Percentiles rank a stretch among this genome's conserved stretches.
Conservation (phyloP, 2,797 vertebrate genomes). For the Anguilla obscura region DNA sequence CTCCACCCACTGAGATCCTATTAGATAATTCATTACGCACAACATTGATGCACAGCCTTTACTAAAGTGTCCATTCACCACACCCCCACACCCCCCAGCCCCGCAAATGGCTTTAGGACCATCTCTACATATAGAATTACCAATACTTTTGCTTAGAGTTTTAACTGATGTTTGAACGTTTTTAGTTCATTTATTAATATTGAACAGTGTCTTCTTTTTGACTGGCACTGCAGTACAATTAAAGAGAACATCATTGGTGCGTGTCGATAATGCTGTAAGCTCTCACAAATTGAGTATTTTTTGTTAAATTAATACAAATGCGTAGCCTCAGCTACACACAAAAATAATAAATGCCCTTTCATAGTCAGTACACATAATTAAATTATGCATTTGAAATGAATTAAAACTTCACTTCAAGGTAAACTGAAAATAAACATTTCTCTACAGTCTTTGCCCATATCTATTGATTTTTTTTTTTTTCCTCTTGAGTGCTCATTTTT, state of each 20-base stretch:
- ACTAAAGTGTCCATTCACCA: neutral
- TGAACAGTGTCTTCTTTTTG: neutral
- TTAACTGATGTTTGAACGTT: slow-evolving; percentile 8
- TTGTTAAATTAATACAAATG: neutral
- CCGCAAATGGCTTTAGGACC: neutral
- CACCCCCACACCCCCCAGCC: neutral
- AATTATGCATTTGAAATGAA: neutral
- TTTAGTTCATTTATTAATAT: neutral
- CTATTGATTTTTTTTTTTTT: neutral
- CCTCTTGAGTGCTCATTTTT: slow-evolving; percentile 10
- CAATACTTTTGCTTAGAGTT: neutral
- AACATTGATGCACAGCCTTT: neutral
- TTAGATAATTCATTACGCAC: neutral
- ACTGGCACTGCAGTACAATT: neutral
- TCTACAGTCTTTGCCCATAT: neutral
- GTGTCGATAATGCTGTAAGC: neutral
- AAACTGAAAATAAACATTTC: neutral
- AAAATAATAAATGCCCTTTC: neutral
- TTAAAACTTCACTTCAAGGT: neutral
- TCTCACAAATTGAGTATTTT: neutral
- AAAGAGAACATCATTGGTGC: neutral
- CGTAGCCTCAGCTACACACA: neutral
- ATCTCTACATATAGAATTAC: neutral
- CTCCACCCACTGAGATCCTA: neutral
- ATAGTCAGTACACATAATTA: neutral